phyloP scores from a whole-genome alignment of 2,113 vertebrate species.

The Pluvialis apricaria region DNA sequence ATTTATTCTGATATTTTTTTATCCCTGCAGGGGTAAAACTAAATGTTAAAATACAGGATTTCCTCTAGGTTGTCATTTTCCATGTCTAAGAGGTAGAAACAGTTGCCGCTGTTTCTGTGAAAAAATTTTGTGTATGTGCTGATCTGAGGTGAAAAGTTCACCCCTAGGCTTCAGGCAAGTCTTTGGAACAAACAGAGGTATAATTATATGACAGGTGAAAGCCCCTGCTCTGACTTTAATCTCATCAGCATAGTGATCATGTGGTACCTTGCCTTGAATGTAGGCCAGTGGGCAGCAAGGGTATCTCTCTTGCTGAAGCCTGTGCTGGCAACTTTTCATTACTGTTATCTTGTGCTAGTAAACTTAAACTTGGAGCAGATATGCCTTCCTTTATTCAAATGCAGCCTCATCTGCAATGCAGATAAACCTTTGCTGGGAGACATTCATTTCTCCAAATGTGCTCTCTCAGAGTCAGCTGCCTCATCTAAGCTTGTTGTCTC shows the following conservation, averaged over 20 bases:
- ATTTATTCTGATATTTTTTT: not conserved
- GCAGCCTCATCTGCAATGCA: not conserved
- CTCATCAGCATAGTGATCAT: not conserved
- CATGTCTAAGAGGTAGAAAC: not conserved
- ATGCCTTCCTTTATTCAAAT: not conserved
- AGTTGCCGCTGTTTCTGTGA: not conserved
- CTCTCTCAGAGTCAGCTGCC: not conserved
- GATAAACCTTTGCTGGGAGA: not conserved
- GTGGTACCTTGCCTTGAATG: not conserved
- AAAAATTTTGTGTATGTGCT: not conserved
- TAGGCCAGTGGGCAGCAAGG: not conserved
- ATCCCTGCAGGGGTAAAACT: not conserved
- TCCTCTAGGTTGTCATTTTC: not conserved
- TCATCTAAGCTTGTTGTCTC: not conserved
- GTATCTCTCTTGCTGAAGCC: not conserved
- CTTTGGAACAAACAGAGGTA: not conserved
- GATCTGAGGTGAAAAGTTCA: not conserved
- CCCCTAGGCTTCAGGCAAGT: not conserved
- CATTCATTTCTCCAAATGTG: not conserved
- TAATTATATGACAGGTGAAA: not conserved
- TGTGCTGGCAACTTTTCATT: not conserved
- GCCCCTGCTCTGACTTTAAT: not conserved
- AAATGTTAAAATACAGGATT: not conserved
- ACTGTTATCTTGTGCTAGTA: not conserved
- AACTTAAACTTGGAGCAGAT: not conserved